Evolutionary conservation across 1,140 invertebrate species (phyloP).

Genomic region (Hestina assimilis): DNA sequence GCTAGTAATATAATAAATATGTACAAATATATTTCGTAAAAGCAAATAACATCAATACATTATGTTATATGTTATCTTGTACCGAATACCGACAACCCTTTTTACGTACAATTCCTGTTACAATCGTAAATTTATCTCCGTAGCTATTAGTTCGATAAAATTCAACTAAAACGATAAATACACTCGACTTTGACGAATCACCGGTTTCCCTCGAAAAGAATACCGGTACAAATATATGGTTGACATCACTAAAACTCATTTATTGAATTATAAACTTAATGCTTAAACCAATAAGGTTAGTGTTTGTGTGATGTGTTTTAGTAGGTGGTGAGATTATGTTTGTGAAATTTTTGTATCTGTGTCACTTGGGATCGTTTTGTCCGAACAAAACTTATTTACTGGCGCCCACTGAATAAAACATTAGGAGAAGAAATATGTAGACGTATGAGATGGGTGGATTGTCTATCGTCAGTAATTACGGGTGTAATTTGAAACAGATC

Average conservation of each 20-base stretch:
- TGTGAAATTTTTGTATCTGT: slow-evolving; percentile 66
- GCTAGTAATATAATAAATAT: too few species aligned
- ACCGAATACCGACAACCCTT: slow-evolving; percentile 52
- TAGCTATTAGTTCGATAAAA: slow-evolving; percentile 77
- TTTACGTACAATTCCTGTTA: slow-evolving; percentile 52
- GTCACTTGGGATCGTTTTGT: slow-evolving; percentile 75
- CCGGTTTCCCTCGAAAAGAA: slow-evolving; percentile 71
- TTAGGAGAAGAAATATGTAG: slow-evolving; percentile 61
- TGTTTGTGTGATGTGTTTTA: background rate
- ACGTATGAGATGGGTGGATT: slow-evolving; percentile 17
- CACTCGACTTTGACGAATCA: slow-evolving; percentile 74
- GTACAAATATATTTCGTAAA: too few species aligned
- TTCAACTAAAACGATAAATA: slow-evolving; percentile 77
- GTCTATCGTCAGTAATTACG: background rate
- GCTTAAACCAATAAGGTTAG: slow-evolving; percentile 6
- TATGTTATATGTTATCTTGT: too few species aligned
- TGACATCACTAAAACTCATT: slow-evolving; percentile 3
- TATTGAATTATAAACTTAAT: slow-evolving; percentile 6
- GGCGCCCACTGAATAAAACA: slow-evolving; percentile 71
- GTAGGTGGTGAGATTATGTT: slow-evolving; percentile 22
- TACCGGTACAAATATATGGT: slow-evolving; percentile 40
- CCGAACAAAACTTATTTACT: slow-evolving; percentile 73
- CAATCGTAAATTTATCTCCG: slow-evolving; percentile 75
- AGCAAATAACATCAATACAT: too few species aligned
- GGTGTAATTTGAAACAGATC: background rate